Evolutionary conservation across 1,140 invertebrate genomes (phyloP).

Genomic region (Neodiprion virginianus): DNA sequence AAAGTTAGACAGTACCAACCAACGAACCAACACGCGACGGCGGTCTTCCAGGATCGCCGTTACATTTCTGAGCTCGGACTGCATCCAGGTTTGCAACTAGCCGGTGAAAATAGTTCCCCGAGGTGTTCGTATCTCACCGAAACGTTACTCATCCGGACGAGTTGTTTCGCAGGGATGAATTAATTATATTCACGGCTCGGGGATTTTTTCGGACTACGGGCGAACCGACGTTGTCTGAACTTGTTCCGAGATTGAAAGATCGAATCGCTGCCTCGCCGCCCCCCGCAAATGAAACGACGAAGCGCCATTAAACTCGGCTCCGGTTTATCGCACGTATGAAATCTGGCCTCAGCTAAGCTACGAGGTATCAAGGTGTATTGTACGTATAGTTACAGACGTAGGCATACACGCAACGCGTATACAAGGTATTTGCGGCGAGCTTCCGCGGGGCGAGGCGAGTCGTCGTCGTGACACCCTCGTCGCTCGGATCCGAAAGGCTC

Average conservation of each 20-base stretch:
- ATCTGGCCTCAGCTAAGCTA: slow-evolving; percentile 6
- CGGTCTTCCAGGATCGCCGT: neutral
- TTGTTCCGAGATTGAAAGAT: too few relatives aligned
- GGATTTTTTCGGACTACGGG: too few relatives aligned
- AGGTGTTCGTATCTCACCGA: neutral
- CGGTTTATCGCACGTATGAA: slow-evolving; percentile 16
- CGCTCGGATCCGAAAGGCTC: neutral
- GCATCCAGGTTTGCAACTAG: too few relatives aligned
- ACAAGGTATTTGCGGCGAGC: too few relatives aligned
- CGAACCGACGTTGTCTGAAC: too few relatives aligned
- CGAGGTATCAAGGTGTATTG: neutral
- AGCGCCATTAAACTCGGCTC: slow-evolving; percentile 18
- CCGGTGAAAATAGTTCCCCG: neutral
- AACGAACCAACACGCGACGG: neutral
- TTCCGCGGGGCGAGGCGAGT: too few relatives aligned
- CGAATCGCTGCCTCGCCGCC: too few relatives aligned
- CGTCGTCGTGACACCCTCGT: neutral
- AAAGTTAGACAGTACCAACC: slow-evolving; percentile 36
- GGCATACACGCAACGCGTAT: neutral
- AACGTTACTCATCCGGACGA: too few relatives aligned
- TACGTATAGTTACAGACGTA: neutral
- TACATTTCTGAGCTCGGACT: neutral
- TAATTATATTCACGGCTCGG: too few relatives aligned
- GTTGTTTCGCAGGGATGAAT: too few relatives aligned
- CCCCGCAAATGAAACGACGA: too few relatives aligned